A percentile compares a stretch with the other conserved stretches of the same genome.
phyloP scores from a whole-genome alignment of 2,888 invertebrate species.

The Oeneis ivallda region DNA sequence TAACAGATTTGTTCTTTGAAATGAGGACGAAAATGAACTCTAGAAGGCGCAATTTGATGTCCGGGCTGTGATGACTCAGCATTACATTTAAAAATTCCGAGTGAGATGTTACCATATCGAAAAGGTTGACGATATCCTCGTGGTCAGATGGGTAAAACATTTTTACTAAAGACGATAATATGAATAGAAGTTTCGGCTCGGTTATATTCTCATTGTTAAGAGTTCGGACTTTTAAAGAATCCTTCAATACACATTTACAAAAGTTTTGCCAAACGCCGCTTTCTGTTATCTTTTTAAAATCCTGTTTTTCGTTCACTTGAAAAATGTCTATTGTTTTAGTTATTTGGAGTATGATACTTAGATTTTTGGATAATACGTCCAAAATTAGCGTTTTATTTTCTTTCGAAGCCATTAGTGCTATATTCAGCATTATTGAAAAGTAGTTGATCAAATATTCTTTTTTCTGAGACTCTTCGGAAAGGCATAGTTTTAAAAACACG shows the following conservation, averaged over 20 bases:
- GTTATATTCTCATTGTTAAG: constrained; percentile 55
- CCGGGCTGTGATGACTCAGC: constrained; percentile 74
- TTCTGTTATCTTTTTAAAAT: constrained; percentile 67
- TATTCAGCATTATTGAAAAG: constrained; percentile 78
- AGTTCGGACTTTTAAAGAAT: constrained; percentile 79
- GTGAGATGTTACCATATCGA: constrained; percentile 89
- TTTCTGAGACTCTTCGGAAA: constrained; percentile 55
- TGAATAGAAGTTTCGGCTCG: constrained; percentile 77
- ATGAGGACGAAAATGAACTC: constrained; percentile 85
- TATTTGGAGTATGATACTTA: constrained; percentile 61
- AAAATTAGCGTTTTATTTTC: constrained; percentile 56
- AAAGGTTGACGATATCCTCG: constrained; percentile 77
- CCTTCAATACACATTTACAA: constrained; percentile 85
- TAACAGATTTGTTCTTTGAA: constrained; percentile 82
- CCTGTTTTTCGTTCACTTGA: constrained; percentile 50
- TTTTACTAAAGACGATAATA: constrained; percentile 80
- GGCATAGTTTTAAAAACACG: constrained; percentile 77
- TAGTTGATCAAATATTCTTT: constrained; percentile 76
- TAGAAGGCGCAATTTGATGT: constrained; percentile 83
- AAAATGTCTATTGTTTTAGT: constrained; percentile 55
- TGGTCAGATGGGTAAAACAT: constrained; percentile 78
- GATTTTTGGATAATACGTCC: constrained; percentile 50
- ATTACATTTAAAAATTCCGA: constrained; percentile 88
- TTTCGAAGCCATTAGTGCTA: constrained; percentile 75
- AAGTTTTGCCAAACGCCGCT: constrained; percentile 82